Evolutionary conservation across 2,113 vertebrate species (phyloP).

Genomic region (Tachycineta bicolor): DNA sequence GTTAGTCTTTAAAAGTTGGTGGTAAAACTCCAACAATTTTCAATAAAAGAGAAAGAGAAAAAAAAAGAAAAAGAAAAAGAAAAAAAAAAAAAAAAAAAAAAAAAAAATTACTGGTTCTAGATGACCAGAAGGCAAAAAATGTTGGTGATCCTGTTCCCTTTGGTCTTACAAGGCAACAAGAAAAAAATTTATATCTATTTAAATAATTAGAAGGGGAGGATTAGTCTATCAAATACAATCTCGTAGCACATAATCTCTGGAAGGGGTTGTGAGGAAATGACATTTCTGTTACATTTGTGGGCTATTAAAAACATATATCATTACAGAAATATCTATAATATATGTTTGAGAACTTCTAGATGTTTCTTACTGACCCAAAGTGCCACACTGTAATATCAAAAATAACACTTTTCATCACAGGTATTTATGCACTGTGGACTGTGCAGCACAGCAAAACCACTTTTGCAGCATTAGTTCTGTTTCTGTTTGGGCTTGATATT

Average conservation of each 20-base stretch:
- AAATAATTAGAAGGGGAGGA: neutral
- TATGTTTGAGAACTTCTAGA: neutral
- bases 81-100: fast-evolving
- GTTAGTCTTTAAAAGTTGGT: neutral
- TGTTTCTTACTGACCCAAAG: neutral
- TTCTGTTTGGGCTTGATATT: neutral
- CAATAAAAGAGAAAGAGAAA: neutral
- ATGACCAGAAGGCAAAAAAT: neutral
- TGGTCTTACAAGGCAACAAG: neutral
- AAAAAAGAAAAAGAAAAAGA: neutral
- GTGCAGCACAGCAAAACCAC: neutral
- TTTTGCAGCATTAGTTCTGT: neutral
- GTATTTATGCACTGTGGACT: neutral
- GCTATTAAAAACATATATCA: neutral
- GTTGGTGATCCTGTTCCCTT: conserved; percentile 1
- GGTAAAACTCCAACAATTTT: neutral
- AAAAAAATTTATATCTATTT: neutral
- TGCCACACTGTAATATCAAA: neutral
- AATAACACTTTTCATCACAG: neutral
- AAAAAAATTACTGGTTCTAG: neutral
- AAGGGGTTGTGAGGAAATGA: neutral
- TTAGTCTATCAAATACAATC: neutral
- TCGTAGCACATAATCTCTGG: neutral
- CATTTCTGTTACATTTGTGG: neutral
- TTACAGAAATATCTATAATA: neutral